Evolutionary conservation across 2,113 vertebrate genomes (phyloP).

Genomic region (Cyprinodon variegatus): DNA sequence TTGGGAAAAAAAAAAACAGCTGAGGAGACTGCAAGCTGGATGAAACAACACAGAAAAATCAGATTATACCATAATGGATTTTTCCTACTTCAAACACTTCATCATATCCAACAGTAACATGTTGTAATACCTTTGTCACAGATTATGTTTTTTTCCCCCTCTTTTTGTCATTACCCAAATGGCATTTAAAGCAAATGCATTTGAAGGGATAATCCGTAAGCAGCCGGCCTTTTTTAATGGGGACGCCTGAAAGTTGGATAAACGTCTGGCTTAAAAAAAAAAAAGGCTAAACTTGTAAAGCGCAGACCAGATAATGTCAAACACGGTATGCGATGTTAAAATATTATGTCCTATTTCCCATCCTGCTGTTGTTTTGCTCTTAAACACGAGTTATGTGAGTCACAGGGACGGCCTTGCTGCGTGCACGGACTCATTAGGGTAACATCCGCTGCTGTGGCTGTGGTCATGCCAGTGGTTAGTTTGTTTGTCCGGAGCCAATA

Average conservation of each 20-base stretch:
- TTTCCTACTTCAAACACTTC: conserved; percentile 23
- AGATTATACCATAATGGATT: conserved; percentile 11
- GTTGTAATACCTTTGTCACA: conserved; percentile 54
- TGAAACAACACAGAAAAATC: conserved; percentile 29
- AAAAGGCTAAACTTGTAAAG: conserved; percentile 27
- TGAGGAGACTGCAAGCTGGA: conserved; percentile 19
- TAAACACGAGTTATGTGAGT: conserved; percentile 53
- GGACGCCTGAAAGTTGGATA: conserved; percentile 57
- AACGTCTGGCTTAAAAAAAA: conserved; percentile 53
- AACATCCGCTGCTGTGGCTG: conserved; percentile 29
- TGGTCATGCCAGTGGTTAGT: conserved; percentile 53
- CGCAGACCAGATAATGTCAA: conserved; percentile 57
- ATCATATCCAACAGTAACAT: conserved; percentile 25
- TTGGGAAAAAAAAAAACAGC: conserved; percentile 16
- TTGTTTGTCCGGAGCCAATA: conserved; percentile 39
- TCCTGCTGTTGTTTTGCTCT: conserved; percentile 53
- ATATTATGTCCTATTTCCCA: conserved; percentile 49
- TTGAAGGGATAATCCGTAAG: conserved; percentile 69
- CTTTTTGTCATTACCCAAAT: conserved; percentile 64
- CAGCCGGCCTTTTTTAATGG: conserved; percentile 52
- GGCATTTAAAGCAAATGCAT: conserved; percentile 58
- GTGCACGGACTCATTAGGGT: conserved; percentile 50
- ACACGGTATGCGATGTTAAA: conserved; percentile 18
- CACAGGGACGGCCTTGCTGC: conserved; percentile 34
- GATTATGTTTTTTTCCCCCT: conserved; percentile 20